A percentile compares a stretch with the other conserved stretches of the same genome.
phyloP scores from a whole-genome alignment of 2,888 invertebrate species.

The Nephrotoma appendiculata region DNA sequence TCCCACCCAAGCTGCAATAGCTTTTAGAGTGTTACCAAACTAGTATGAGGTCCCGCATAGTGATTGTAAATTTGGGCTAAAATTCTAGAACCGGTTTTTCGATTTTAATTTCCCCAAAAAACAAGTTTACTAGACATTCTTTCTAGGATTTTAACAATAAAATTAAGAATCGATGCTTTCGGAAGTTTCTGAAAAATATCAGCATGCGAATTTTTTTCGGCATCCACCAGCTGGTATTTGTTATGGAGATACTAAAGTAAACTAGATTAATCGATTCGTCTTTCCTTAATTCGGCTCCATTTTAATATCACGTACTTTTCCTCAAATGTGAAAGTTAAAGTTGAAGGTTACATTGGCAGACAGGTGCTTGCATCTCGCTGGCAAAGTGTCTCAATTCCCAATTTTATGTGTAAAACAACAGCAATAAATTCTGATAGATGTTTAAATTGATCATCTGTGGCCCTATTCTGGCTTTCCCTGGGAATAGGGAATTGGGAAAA shows the following conservation, averaged over 20 bases:
- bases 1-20: no score
- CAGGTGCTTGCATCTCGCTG: neutral
- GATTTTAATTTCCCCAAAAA: no score
- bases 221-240: neutral
- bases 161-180: neutral
- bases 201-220: neutral
- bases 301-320: neutral
- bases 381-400: neutral
- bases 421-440: neutral
- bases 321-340: neutral
- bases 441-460: neutral
- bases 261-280: neutral
- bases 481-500: no score
- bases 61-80: no score
- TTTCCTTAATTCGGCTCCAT: neutral
- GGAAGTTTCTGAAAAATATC: neutral
- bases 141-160: neutral
- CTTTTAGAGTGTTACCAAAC: no score
- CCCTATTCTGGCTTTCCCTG: no score
- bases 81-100: no score
- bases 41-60: no score
- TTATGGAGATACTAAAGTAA: neutral
- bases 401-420: neutral
- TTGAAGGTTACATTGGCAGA: neutral
- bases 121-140: neutral